Conservation (phyloP, 2,797 vertebrate species). For the Gephyroberyx darwinii region DNA sequence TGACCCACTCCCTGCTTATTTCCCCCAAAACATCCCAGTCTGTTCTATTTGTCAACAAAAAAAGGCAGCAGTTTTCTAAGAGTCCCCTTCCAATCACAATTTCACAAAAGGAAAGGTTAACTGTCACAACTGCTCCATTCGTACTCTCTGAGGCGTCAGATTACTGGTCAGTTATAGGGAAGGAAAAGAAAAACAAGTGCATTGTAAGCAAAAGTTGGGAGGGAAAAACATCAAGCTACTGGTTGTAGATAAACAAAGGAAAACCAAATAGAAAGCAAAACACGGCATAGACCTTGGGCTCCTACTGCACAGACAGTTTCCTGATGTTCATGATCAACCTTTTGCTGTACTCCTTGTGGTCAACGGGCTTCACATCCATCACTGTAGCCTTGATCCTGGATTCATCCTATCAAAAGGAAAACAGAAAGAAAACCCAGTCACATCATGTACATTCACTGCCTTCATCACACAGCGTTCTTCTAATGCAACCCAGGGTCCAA, state of each 20-base stretch:
- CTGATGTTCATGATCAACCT: slow-evolving; percentile 90
- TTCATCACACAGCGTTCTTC: not conserved
- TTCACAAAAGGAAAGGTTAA: slow-evolving; percentile 21
- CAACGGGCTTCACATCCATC: slow-evolving; percentile 90
- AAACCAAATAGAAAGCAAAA: slow-evolving; percentile 7
- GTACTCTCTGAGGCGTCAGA: not conserved
- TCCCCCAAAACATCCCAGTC: slow-evolving; percentile 4
- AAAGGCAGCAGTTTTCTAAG: slow-evolving; percentile 26
- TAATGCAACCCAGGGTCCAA: not conserved
- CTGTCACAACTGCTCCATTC: not conserved
- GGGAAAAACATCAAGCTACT: slow-evolving; percentile 9
- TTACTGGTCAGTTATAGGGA: not conserved
- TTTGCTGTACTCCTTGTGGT: slow-evolving; percentile 92
- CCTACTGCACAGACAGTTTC: slow-evolving; percentile 80
- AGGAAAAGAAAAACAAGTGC: not conserved
- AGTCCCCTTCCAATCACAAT: slow-evolving; percentile 27
- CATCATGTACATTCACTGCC: not conserved
- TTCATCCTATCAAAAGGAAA: slow-evolving; percentile 86
- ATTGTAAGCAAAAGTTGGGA: not conserved
- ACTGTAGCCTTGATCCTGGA: slow-evolving; percentile 95
- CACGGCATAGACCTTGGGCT: not conserved
- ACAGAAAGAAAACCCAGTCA: slow-evolving; percentile 10
- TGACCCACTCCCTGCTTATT: slow-evolving; percentile 47
- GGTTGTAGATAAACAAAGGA: slow-evolving; percentile 32
- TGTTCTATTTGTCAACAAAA: slow-evolving; percentile 20